Base-by-base conservation (phyloP, 2,113 vertebrate species). In the Tupaia chinensis region DNA sequence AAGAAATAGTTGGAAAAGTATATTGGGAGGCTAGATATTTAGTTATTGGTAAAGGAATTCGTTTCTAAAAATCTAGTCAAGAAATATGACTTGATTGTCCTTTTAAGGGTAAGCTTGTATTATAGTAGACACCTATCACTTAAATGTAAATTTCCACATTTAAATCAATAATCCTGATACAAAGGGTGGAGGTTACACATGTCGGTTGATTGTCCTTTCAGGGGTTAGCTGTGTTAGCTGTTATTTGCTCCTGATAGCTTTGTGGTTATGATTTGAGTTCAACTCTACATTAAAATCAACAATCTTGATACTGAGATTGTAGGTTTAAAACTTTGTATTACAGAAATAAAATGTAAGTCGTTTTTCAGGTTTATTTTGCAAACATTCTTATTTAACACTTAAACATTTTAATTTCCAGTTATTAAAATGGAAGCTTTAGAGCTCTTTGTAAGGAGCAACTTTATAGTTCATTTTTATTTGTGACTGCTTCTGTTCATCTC, bases 1-100 rank as follows among this genome's bases (percentile, higher is more conserved):
- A 80, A 61, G 58, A 91, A 89, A 87, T 93, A 84, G 53, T 94
- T 96, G 53, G 29, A 65, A 90, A 90, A 89, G 25, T 87, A 90
- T 0, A 9, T 80, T 60, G 17, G 53, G 44, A 93, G 9, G 72
- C 23, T 86, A 92, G 95, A 66, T 87, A 68, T 73, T 61, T 95
- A 66, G 25, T 81, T 70, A 69, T 34, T 87, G 56, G 14, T 86
- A 68, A 91, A 96, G 83, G 29, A 25, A 83, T 13, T 92, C 44
- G 22, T 58, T 65, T 93, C 27, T 29, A 84, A 92, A 89, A 89
- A 91, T 86, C 19, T 95, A 61, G 56, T 90, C 61, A 94, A 70
- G 11, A 94, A 44, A 73, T 83, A 6, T 19, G 4, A 96, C 53
- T 74, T 81, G 16, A 56, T 83, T 87, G 3, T 88, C 27, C 60